phyloP scores from a whole-genome alignment of 2,797 vertebrate genomes.

The Myotis planiceps region DNA sequence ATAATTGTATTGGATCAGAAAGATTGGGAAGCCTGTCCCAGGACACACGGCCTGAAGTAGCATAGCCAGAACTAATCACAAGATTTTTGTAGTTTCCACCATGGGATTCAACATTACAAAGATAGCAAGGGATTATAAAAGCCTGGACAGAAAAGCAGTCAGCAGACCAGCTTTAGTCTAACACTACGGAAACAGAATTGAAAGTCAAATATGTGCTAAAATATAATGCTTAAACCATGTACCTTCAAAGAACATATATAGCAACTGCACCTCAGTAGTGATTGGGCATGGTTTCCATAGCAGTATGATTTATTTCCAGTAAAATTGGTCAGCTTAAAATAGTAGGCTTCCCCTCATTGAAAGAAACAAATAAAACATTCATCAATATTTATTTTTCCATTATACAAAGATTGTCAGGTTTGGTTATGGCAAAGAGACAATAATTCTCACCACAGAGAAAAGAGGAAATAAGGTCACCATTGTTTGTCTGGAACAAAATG shows the following conservation, averaged over 20 bases:
- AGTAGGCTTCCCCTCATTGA: conserved; percentile 81
- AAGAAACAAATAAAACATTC: conserved; percentile 78
- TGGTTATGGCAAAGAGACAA: conserved; percentile 67
- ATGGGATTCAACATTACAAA: conserved; percentile 29
- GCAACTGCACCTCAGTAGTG: conserved; percentile 24
- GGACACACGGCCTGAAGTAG: background rate
- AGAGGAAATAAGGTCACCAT: conserved; percentile 79
- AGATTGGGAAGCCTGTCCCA: background rate
- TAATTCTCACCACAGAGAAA: conserved; percentile 67
- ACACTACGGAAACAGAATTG: conserved; percentile 47
- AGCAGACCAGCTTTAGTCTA: conserved; percentile 2
- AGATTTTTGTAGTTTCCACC: conserved; percentile 29
- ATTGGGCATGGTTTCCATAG: conserved; percentile 85
- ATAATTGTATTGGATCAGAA: background rate
- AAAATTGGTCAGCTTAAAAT: conserved; percentile 82
- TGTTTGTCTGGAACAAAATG: conserved; percentile 75
- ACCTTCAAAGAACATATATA: conserved; percentile 27
- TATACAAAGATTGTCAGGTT: conserved; percentile 69
- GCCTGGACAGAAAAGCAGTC: background rate
- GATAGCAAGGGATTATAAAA: conserved; percentile 31
- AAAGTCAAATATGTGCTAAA: conserved; percentile 20
- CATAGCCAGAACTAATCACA: conserved; percentile 25
- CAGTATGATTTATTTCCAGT: conserved; percentile 81
- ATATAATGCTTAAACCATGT: background rate
- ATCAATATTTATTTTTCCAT: conserved; percentile 81